phyloP scores from a whole-genome alignment of 2,113 vertebrate genomes.

The Accipiter virgatus region DNA sequence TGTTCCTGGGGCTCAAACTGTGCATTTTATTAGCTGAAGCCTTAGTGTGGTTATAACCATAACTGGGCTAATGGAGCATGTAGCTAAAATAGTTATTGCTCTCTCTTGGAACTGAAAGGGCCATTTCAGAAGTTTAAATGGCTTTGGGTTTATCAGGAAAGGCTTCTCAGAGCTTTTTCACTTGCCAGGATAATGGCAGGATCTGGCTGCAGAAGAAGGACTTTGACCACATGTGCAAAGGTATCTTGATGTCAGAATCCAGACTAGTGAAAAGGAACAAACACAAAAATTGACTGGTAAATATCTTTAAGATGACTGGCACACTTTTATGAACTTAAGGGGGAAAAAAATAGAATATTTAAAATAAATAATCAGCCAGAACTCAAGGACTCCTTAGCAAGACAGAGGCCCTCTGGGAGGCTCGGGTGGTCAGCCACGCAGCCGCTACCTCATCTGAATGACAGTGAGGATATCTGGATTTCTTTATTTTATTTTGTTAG shows the following conservation, averaged over 20 bases:
- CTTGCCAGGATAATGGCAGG: background rate
- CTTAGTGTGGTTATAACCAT: background rate
- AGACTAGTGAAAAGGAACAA: background rate
- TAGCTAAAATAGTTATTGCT: conserved; percentile 6
- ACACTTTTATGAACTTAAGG: background rate
- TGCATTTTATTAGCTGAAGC: conserved; percentile 24
- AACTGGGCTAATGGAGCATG: conserved; percentile 14
- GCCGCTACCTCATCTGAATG: background rate
- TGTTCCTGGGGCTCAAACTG: background rate
- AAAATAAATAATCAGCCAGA: background rate
- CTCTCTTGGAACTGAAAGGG: background rate
- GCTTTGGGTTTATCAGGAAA: background rate
- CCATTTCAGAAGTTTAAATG: background rate
- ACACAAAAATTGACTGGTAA: background rate
- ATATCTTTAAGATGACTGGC: background rate
- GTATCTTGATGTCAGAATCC: background rate
- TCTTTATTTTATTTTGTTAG: background rate
- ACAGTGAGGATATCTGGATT: background rate
- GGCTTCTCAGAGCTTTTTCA: background rate
- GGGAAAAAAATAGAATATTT: background rate
- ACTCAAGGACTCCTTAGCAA: background rate
- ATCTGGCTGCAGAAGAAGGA: background rate
- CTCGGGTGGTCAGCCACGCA: background rate
- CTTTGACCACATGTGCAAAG: background rate
- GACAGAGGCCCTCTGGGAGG: background rate